Base-by-base conservation (phyloP, 2,797 vertebrate species). In the Eulemur mongoz region DNA sequence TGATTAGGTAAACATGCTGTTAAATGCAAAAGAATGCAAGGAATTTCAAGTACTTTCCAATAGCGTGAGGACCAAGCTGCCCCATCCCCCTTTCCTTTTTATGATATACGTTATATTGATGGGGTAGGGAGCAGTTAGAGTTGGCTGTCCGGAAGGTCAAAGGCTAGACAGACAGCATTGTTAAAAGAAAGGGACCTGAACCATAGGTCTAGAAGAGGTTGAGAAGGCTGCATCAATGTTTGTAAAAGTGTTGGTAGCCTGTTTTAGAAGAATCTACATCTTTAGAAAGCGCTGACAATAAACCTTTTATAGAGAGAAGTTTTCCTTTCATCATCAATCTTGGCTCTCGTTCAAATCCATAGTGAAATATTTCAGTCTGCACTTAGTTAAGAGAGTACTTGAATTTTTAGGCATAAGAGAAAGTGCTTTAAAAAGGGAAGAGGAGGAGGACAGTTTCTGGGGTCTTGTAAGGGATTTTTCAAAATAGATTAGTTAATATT, bases 1-100 rank as follows among this genome's bases (percentile, higher is more conserved):
- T 98, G 98, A 99, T 99, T 99, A 99, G 98, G 98, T 99, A 99
- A 99, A 98, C 99, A 99, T 95, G 98, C 99, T 98, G 99, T 98
- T 99, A 99, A 99, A 98, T 97, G 98, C 98, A 98, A 98, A 99
- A 98, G 98, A 99, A 99, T 99, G 99, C 98, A 98, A 99, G 98
- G 99, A 99, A 99, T 99, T 99, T 99, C 99, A 99, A 99, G 99
- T 98, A 99, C 99, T 99, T 98, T 98, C 98, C 99, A 98, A 99
- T 98, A 97, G 98, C 98, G 97, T 98, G 98, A 98, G 99, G 98
- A 98, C 98, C 97, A 96, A 98, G 96, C 98, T 98, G 82, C 48
- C 95, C 96, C 83, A 89, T 63, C 93, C 97, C 94, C 97, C 76
- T 95, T 97, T 95, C 75, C 78, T 50, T 97, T 98, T 98, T 98